phyloP scores from a whole-genome alignment of 2,888 invertebrate genomes.

The Diachrysia chrysitis region DNA sequence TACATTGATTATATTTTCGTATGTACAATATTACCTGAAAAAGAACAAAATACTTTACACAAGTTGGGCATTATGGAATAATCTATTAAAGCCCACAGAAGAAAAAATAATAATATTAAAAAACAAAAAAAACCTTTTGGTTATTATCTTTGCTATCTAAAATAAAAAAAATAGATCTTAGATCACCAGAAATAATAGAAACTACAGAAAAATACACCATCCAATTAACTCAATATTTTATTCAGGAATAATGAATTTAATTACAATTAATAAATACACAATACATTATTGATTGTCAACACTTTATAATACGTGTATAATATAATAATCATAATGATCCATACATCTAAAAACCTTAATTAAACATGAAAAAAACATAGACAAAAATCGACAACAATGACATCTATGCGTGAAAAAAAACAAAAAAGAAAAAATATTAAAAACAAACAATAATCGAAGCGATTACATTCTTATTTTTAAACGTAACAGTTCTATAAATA shows the following conservation, averaged over 20 bases:
- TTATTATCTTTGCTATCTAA: no score
- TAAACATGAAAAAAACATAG: conserved; percentile 40
- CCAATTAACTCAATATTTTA: conserved; percentile 85
- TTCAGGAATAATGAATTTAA: conserved; percentile 85
- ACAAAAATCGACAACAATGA: conserved; percentile 47
- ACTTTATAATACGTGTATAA: conserved; percentile 79
- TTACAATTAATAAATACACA: conserved; percentile 81
- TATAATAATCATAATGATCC: conserved; percentile 67
- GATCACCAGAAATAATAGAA: no score
- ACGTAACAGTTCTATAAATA: conserved; percentile 78
- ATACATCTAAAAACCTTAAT: conserved; percentile 60
- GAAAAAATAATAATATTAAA: no score
- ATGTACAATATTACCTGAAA: no score
- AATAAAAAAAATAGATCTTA: no score
- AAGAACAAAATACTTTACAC: no score
- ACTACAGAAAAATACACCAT: conserved; percentile 9
- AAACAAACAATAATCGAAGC: conserved; percentile 49
- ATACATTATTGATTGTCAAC: conserved; percentile 82
- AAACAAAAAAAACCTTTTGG: no score
- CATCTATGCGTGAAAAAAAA: conserved; percentile 44
- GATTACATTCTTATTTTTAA: conserved; percentile 58
- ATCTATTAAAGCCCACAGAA: no score
- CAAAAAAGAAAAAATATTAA: conserved; percentile 15
- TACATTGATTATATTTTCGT: no score
- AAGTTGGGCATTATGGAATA: no score